Conservation (phyloP, 2,888 invertebrate genomes). For the Sarcophaga caerulescens region DNA sequence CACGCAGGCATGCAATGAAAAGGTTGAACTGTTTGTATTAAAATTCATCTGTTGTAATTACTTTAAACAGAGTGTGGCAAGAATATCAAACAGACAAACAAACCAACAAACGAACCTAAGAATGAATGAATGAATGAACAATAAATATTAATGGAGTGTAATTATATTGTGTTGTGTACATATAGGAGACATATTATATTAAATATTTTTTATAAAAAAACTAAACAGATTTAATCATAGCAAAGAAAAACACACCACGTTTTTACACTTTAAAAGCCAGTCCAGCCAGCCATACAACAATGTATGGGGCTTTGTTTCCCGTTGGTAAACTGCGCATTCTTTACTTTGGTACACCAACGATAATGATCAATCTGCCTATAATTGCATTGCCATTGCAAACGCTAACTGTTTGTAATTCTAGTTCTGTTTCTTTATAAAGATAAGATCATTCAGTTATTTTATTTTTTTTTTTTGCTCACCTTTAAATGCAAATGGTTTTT, state of each 20-base stretch:
- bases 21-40: conserved; percentile 35
- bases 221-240: background rate
- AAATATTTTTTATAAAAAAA: background rate
- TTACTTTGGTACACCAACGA: background rate
- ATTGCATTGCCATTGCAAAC: background rate
- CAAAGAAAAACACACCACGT: background rate
- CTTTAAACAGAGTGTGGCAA: conserved; percentile 46
- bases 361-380: background rate
- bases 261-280: background rate
- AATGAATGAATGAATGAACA: no score
- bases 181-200: background rate
- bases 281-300: background rate
- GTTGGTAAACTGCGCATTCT: no score
- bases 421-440: background rate
- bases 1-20: no score
- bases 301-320: background rate
- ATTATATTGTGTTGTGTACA: background rate
- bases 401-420: background rate
- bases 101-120: no score
- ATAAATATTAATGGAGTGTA: background rate
- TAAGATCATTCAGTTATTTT: background rate
- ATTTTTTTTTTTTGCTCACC: no score
- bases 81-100: background rate
- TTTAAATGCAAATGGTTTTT: no score
- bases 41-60: conserved; percentile 56